phyloP scores from a whole-genome alignment of 1,140 invertebrate species.

The Octopus bimaculoides region DNA sequence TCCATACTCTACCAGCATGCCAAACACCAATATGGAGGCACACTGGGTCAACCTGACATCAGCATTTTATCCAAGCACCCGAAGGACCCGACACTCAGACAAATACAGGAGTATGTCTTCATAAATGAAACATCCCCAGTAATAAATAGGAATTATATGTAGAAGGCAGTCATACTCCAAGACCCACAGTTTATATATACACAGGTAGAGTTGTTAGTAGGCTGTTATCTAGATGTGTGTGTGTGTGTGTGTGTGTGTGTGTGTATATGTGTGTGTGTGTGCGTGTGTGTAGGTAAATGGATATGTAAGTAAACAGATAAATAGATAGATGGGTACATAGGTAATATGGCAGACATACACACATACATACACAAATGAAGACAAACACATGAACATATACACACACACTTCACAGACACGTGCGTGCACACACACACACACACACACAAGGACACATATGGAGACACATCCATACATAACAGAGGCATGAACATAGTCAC shows the following conservation, averaged over 20 bases:
- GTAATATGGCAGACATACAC: not conserved
- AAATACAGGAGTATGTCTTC: too few species aligned
- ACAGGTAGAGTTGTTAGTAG: not conserved
- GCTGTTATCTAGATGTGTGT: not conserved
- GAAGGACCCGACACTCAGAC: too few species aligned
- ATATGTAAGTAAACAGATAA: not conserved
- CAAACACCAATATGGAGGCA: too few species aligned
- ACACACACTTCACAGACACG: not conserved
- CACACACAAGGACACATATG: not conserved
- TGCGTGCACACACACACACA: not conserved
- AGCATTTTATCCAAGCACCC: too few species aligned
- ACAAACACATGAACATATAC: not conserved
- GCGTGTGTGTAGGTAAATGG: not conserved
- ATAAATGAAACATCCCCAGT: too few species aligned
- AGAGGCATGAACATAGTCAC: not conserved
- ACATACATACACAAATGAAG: not conserved
- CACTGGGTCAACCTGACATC: too few species aligned
- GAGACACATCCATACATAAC: not conserved
- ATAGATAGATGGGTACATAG: not conserved
- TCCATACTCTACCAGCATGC: too few species aligned
- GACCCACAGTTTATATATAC: not conserved
- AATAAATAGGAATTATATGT: too few species aligned
- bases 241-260: not conserved
- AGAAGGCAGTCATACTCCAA: too few species aligned
- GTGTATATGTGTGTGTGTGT: not conserved